Evolutionary conservation across 2,113 vertebrate species (phyloP).

Genomic region (Scophthalmus maximus): DNA sequence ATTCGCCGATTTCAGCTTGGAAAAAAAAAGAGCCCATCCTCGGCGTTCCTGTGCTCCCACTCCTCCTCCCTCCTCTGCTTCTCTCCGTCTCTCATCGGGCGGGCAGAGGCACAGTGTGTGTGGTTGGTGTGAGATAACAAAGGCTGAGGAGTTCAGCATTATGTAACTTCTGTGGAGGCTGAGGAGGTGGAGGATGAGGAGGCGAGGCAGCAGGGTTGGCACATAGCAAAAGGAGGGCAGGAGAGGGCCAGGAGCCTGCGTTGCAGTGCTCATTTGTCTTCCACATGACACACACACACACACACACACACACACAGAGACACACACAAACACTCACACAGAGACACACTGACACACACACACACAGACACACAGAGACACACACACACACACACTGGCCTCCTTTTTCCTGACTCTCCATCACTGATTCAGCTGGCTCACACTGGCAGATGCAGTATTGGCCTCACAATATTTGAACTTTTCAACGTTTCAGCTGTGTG

Average conservation of each 20-base stretch:
- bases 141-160: slow-evolving; percentile 80
- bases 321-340: slow-evolving; percentile 35
- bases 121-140: slow-evolving; percentile 78
- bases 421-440: slow-evolving; percentile 54
- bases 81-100: slow-evolving; percentile 66
- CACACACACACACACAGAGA: slow-evolving; percentile 34
- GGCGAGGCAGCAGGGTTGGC: slow-evolving; percentile 74
- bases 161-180: slow-evolving; percentile 81
- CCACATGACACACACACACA: slow-evolving; percentile 39
- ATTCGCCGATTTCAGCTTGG: slow-evolving; percentile 34
- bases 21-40: slow-evolving; percentile 55
- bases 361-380: too few species aligned
- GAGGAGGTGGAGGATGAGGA: slow-evolving; percentile 79
- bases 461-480: slow-evolving; percentile 67
- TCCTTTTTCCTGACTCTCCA: slow-evolving; percentile 59
- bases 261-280: slow-evolving; percentile 70
- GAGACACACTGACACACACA: too few species aligned
- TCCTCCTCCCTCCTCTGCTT: slow-evolving; percentile 68
- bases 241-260: slow-evolving; percentile 69
- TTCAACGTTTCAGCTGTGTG: slow-evolving; percentile 57
- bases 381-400: slow-evolving; percentile 37
- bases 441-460: slow-evolving; percentile 54
- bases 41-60: slow-evolving; percentile 51
- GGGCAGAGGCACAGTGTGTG: slow-evolving; percentile 72
- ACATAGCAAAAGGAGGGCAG: slow-evolving; percentile 77